These are phyloP conservation scores for Tiliqua scincoides DNA, from an alignment of 2,113 vertebrate genomes.

Conservation along the genomic window DNA sequence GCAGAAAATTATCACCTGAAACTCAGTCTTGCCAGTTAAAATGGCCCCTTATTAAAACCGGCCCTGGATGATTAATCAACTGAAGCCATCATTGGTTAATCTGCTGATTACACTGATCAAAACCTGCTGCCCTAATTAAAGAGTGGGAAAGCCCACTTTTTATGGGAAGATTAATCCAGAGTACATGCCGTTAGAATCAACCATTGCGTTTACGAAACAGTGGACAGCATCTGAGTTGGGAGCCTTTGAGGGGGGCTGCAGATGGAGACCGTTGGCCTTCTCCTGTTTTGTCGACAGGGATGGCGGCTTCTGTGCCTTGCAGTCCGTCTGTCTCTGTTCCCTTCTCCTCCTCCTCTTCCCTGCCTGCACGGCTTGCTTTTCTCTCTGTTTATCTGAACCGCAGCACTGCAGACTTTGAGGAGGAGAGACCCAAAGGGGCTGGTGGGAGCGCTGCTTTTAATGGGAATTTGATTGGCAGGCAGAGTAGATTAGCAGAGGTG, in stretches of 20 bases:
- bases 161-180: not conserved
- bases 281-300: not conserved
- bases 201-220: not conserved
- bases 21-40: not conserved
- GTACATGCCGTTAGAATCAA: not conserved
- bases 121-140: not conserved
- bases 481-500: not conserved
- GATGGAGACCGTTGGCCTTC: not conserved
- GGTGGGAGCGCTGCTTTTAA: not conserved
- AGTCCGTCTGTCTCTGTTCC: too few relatives aligned
- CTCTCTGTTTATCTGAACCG: not conserved
- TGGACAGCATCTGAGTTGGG: too few relatives aligned
- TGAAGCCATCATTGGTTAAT: not conserved
- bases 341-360: not conserved
- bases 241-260: not conserved
- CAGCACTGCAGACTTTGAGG: not conserved
- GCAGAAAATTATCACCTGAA: too few relatives aligned
- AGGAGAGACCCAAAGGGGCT: not conserved
- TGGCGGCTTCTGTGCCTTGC: not conserved
- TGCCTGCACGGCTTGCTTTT: not conserved
- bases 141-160: not conserved
- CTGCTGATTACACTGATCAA: slow-evolving; percentile 4
- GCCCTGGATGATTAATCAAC: not conserved
- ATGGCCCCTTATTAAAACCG: not conserved
- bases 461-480: not conserved